These are phyloP conservation scores for Chitala chitala DNA, from an alignment of 2,113 vertebrate genomes.

Conservation along the genomic window DNA sequence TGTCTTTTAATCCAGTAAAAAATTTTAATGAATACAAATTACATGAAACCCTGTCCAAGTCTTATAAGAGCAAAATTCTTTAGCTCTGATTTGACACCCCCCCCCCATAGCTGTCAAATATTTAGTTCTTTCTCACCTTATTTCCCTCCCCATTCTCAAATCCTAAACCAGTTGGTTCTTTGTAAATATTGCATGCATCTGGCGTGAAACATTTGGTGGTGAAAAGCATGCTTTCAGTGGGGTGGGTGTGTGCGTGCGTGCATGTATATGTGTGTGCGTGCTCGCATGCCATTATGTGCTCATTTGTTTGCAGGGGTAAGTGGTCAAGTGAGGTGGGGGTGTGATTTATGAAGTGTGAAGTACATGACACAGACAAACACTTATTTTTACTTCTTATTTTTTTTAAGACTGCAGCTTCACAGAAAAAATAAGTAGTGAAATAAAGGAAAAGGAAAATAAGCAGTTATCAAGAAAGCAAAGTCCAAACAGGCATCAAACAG, in stretches of 20 bases:
- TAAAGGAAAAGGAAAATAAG: neutral
- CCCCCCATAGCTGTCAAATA: too few relatives aligned
- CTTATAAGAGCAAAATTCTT: constrained; percentile 6
- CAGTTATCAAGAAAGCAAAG: neutral
- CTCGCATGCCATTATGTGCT: neutral
- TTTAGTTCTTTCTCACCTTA: too few relatives aligned
- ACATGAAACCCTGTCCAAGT: too few relatives aligned
- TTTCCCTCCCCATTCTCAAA: neutral
- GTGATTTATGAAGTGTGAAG: neutral
- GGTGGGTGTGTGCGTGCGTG: neutral
- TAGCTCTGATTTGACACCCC: too few relatives aligned
- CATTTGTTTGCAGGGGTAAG: neutral
- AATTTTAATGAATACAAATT: too few relatives aligned
- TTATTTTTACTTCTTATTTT: too few relatives aligned
- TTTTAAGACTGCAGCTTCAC: too few relatives aligned
- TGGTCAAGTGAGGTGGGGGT: neutral
- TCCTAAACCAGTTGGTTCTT: neutral
- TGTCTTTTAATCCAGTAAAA: too few relatives aligned
- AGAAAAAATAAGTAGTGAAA: neutral
- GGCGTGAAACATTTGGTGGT: neutral
- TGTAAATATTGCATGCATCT: neutral
- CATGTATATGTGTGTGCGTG: neutral
- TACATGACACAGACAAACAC: neutral
- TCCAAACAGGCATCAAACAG: neutral
- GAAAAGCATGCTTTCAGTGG: neutral